phyloP scores from a whole-genome alignment of 2,113 vertebrate species.

The Platanista minor region DNA sequence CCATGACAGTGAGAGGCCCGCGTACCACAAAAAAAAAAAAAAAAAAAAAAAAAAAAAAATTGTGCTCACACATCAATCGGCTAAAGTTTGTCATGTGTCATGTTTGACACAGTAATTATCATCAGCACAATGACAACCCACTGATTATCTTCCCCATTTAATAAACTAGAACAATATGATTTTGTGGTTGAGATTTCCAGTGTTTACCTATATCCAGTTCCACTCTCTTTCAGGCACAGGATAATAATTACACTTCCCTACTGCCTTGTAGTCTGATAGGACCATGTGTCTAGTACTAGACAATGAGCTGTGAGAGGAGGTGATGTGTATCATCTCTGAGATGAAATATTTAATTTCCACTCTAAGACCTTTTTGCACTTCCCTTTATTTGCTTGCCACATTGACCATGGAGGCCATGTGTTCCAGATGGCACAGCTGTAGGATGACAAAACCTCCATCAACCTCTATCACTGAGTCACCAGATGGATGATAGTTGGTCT shows the following conservation, averaged over 20 bases:
- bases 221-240: background rate
- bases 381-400: rapidly evolving
- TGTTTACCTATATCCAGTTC: background rate
- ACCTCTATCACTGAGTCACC: background rate
- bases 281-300: background rate
- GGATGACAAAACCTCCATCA: background rate
- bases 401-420: rapidly evolving
- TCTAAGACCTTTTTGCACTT: background rate
- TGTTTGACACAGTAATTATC: background rate
- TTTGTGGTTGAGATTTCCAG: background rate
- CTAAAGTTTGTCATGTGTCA: background rate
- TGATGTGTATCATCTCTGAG: background rate
- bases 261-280: background rate
- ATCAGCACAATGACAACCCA: background rate
- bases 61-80: background rate
- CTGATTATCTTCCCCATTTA: background rate
- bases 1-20: too few relatives aligned
- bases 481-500: background rate
- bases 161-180: background rate
- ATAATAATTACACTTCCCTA: background rate
- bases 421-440: background rate
- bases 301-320: background rate
- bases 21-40: too few relatives aligned
- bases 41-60: too few relatives aligned
- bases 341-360: background rate